phyloP scores from a whole-genome alignment of 35 echinoderm and acorn worm genomes.

The Ptychodera flava region DNA sequence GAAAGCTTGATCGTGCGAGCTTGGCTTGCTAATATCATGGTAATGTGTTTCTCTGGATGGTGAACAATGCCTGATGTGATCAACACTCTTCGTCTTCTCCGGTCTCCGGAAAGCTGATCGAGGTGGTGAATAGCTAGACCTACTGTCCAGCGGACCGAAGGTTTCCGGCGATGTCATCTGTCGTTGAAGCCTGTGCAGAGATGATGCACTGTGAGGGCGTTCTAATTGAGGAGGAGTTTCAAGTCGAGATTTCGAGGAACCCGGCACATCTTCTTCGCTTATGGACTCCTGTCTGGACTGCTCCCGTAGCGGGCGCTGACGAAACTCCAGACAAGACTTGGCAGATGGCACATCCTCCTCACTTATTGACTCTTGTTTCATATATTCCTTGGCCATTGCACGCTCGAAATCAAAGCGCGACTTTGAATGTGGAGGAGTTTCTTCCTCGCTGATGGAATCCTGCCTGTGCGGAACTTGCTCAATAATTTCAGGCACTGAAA shows the following conservation, averaged over 20 bases:
- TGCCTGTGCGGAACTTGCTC: background rate
- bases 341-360: background rate
- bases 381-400: background rate
- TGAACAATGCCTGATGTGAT: background rate
- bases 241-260: background rate
- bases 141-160: background rate
- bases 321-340: background rate
- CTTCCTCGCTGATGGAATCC: background rate
- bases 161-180: background rate
- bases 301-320: background rate
- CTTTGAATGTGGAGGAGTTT: background rate
- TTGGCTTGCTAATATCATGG: background rate
- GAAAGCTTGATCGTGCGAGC: background rate
- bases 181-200: constrained; percentile 25
- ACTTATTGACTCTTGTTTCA: background rate
- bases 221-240: constrained; percentile 10
- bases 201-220: constrained; percentile 51
- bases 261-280: background rate
- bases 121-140: background rate
- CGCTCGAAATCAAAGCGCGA: constrained; percentile 7
- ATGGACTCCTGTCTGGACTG: background rate
- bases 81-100: background rate
- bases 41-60: background rate
- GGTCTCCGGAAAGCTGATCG: background rate
- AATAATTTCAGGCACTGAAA: background rate